Evolutionary conservation across 1,140 invertebrate genomes (phyloP), one percentile per base, ranked within the genome.

Genomic region (Pollicipes pollicipes): DNA sequence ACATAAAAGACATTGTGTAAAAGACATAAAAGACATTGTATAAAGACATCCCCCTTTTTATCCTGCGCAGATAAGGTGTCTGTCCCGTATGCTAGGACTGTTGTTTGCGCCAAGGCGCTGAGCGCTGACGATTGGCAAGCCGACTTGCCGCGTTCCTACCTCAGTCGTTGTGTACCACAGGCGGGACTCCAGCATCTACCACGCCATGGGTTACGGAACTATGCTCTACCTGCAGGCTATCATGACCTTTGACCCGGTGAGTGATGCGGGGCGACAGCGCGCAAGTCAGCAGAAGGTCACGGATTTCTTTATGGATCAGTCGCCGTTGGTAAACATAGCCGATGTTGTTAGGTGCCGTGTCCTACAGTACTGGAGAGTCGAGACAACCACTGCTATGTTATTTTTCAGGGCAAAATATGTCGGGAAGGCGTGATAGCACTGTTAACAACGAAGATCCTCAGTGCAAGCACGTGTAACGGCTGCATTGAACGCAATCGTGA

Each of bases 191-290:
- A 95, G 92, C 74, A 88, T 96, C 81, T 97, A 97, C 77, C 95
- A 97, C 81, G 88, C 93, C 0, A 79, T 97, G n/a, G 93, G 93
- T 0, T 85, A 88, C 73, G 86, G 89, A 1, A 90, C 93, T 26
- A 94, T 98, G 78, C 82, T 89, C 73, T 97, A 92, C 78, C 84
- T 97, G 10, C 92, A 96, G 79, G 94, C 94, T 0, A 87, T 95
- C 74, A 85, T 98, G 76, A 97, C 94, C 0, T 92, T 96, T 78
- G 93, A 97, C 78, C 84, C 85, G 79, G 88, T 90, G 81, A 82
- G 80, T 79, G 30, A 8, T 69, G 37, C 3, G 4, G 0, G n/a
- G 27, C 66, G 64, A 24, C 31, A 17, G 32, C 28, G 30, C 31
- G 21, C 30, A 37, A 10, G 27, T 31, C 67, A 10, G 68, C 69